Conservation (phyloP, 2,797 vertebrate genomes). For the Pseudochaenichthys georgianus region DNA sequence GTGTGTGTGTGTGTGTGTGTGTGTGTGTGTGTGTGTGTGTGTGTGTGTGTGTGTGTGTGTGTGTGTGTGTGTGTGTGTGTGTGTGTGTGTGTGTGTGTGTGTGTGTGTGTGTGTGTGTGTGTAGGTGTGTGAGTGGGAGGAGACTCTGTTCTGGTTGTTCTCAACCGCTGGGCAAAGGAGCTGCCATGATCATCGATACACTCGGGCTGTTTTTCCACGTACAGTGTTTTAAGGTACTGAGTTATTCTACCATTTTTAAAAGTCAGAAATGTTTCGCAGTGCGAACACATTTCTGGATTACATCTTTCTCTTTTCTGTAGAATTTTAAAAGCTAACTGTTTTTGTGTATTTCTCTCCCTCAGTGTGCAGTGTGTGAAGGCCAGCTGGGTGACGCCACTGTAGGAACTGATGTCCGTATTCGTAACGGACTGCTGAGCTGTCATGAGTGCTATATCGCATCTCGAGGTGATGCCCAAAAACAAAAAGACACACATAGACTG, state of each 20-base stretch:
- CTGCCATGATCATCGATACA: slow-evolving; percentile 98
- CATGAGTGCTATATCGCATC: slow-evolving; percentile 94
- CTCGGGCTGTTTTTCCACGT: slow-evolving; percentile 96
- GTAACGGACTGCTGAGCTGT: slow-evolving; percentile 95
- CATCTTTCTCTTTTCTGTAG: slow-evolving; percentile 1
- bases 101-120: too few species aligned
- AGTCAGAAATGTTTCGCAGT: too few species aligned
- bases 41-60: too few species aligned
- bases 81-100: too few species aligned
- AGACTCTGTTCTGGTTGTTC: slow-evolving; percentile 94
- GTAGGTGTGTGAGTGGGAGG: slow-evolving; percentile 95
- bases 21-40: too few species aligned
- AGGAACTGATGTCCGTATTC: slow-evolving; percentile 96
- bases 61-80: too few species aligned
- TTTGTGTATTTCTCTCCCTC: slow-evolving; percentile 36
- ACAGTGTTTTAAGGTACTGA: slow-evolving; percentile 93
- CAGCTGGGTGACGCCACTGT: slow-evolving; percentile 92
- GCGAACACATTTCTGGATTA: too few species aligned
- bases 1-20: too few species aligned
- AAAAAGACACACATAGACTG: background rate
- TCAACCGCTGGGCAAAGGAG: slow-evolving; percentile 93
- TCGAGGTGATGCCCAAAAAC: slow-evolving; percentile 84
- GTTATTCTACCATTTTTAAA: background rate
- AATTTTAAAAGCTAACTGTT: background rate
- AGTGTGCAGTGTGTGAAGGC: slow-evolving; percentile 95